A percentile compares a stretch with the other conserved stretches of the same genome.
These are phyloP conservation scores for Polymixis lichenea DNA, from an alignment of 2,888 invertebrate genomes.

Conservation along the genomic window DNA sequence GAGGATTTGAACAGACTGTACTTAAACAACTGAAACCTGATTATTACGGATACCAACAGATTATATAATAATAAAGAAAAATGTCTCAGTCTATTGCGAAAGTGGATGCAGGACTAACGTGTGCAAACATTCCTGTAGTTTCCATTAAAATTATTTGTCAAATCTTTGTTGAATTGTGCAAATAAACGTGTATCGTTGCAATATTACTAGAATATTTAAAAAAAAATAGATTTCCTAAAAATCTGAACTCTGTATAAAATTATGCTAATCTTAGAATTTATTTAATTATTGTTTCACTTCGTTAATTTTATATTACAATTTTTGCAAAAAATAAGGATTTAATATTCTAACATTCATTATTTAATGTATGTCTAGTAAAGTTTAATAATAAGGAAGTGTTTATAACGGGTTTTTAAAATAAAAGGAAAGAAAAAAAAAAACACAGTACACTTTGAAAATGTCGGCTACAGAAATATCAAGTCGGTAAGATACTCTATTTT, in stretches of 20 bases:
- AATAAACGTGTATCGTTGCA: too few relatives aligned
- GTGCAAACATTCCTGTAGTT: not conserved
- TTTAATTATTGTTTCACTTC: not conserved
- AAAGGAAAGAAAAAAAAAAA: too few relatives aligned
- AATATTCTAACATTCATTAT: too few relatives aligned
- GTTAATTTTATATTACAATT: fast-evolving
- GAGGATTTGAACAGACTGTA: not conserved
- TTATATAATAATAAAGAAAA: not conserved
- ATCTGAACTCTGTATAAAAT: not conserved
- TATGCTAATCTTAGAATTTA: not conserved
- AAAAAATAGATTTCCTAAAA: not conserved
- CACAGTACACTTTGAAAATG: slow-evolving; percentile 8
- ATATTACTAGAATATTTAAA: fast-evolving
- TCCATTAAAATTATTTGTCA: not conserved
- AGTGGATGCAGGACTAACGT: not conserved
- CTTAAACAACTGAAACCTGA: fast-evolving
- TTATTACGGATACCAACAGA: too few relatives aligned
- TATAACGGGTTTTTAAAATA: not conserved
- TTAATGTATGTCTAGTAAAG: not conserved
- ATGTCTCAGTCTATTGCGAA: not conserved
- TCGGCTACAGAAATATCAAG: not conserved
- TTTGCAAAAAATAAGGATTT: not conserved
- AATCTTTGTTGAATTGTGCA: not conserved
- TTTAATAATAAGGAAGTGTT: not conserved
- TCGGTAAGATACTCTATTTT: slow-evolving; percentile 4